Evolutionary conservation across 2,888 invertebrate genomes (phyloP), one percentile per base, ranked within the genome.

Genomic region (Amphipyra berbera): DNA sequence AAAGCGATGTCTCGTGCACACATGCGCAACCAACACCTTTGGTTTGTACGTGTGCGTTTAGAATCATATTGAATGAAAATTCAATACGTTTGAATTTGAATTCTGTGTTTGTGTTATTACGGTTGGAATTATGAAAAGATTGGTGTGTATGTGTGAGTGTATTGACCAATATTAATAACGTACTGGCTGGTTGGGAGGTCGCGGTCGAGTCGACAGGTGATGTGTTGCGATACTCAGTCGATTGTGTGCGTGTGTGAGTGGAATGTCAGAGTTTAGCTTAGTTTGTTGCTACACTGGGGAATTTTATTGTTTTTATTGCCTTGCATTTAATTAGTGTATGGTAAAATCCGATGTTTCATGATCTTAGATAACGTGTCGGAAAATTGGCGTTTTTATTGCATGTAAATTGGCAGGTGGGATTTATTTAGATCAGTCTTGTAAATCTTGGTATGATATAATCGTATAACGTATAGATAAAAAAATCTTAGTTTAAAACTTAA

Each of bases 151-250:
- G 88, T 88, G 89, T 90, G 90, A 75, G 89, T 88, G 84, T 86
- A 85, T 92, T 93, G 94, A 93, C 93, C 93, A 93, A 93, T 90
- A 88, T 90, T 91, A 90, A 91, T 91, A 90, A 90, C 85, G 86
- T 88, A 84, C 85, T 83, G 76, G 79, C 84, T 82, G 85, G 87
- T 88, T 87, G 88, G 90, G 90, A 92, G 92, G 92, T 93, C 92
- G 92, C 87, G 88, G 84, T 81, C 84, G 84, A 88, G 88, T 84
- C 89, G 90, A 90, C 93, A 94, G 93, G 94, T 94, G 93, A 92
- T 88, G 89, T 85, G 81, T 79, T 79, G 83, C 83, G 86, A 88
- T 89, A 87, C 78, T 85, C 82, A 78, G 74, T 81, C 82, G 69
- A 72, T 73, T 70, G 75, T 82, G 81, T 68, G 84, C 72, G 65